These are phyloP conservation scores for Meloidogyne floridensis DNA, from an alignment of 1,140 invertebrate species.

Conservation along the genomic window DNA sequence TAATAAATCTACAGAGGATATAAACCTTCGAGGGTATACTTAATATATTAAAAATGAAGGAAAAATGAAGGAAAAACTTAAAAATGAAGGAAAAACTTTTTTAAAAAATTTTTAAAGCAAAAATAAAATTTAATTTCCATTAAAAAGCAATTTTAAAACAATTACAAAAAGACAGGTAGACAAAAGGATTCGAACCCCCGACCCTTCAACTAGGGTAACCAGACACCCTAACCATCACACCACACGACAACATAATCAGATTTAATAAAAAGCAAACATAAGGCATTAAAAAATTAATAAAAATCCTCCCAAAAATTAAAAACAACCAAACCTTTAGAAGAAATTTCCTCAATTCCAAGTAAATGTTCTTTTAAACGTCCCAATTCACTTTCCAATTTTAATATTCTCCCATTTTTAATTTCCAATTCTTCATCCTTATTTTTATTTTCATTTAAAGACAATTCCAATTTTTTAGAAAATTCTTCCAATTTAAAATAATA, in stretches of 20 bases:
- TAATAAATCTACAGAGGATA: no score
- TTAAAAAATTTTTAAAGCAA: neutral
- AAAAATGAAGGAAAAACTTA: no score
- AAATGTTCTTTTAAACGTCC: slow-evolving; percentile 36
- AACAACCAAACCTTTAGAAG: slow-evolving; percentile 18
- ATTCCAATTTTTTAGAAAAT: slow-evolving; percentile 7
- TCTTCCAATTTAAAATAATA: slow-evolving; percentile 35
- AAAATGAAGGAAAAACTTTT: neutral
- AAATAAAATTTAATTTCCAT: neutral
- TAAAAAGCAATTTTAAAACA: neutral
- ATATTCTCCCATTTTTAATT: slow-evolving; percentile 18
- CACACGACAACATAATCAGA: neutral
- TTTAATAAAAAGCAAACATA: neutral
- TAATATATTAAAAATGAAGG: no score
- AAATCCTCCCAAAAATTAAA: no score
- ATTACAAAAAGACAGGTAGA: neutral
- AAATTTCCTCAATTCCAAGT: slow-evolving; percentile 35
- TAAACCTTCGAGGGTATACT: neutral
- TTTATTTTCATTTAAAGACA: slow-evolving; percentile 11
- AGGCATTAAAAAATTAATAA: no score
- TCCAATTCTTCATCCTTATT: slow-evolving; percentile 19
- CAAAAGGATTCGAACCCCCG: neutral
- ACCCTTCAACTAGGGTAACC: neutral
- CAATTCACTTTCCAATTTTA: slow-evolving; percentile 35
- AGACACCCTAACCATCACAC: neutral